phyloP scores from a whole-genome alignment of 2,113 vertebrate genomes.

The Lophius piscatorius region DNA sequence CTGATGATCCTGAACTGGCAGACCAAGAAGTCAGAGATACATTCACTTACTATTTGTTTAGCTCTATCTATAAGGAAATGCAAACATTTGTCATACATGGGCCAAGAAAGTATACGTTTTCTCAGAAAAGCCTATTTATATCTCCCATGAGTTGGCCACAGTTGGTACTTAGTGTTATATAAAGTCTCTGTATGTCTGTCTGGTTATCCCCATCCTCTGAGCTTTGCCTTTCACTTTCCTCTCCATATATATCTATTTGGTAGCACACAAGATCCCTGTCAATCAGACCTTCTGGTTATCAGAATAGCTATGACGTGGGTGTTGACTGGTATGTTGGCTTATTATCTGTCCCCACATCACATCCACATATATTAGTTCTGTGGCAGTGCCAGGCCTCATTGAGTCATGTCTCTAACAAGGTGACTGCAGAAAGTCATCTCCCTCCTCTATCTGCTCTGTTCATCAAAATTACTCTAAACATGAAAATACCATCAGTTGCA shows the following conservation, averaged over 20 bases:
- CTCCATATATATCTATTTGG: conserved; percentile 47
- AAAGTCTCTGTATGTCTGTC: conserved; percentile 36
- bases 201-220: conserved; percentile 22
- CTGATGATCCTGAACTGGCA: no score
- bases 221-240: conserved; percentile 34
- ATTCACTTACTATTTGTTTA: no score
- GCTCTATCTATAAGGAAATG: not conserved
- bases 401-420: no score
- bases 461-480: no score
- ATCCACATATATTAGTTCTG: no score
- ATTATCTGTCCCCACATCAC: conserved; percentile 30
- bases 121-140: conserved; percentile 58
- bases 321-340: conserved; percentile 28
- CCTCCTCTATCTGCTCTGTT: not conserved
- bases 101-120: conserved; percentile 12
- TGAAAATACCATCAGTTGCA: not conserved
- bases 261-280: not conserved
- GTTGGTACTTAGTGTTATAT: conserved; percentile 60
- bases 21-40: no score
- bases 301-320: conserved; percentile 26
- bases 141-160: conserved; percentile 50
- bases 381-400: no score
- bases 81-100: conserved; percentile 8
- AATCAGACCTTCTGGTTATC: conserved; percentile 45
- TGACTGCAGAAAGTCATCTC: no score